Base-by-base conservation (phyloP, 2,113 vertebrate species). In the Cebus imitator region DNA sequence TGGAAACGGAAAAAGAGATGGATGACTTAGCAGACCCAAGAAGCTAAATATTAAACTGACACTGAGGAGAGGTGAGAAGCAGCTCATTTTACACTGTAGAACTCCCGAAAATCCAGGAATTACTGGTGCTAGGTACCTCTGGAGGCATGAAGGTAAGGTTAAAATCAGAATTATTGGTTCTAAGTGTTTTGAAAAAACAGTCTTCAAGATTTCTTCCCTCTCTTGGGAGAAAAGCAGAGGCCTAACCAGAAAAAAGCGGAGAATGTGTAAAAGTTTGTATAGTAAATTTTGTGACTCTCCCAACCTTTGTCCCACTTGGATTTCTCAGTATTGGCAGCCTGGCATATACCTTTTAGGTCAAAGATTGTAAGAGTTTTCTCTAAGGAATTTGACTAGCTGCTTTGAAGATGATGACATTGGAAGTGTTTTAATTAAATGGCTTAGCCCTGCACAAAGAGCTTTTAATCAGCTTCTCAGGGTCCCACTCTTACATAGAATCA, bases 361-460 rank as follows among this genome's bases (percentile, higher is more conserved):
- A 97, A 96, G 90, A 96, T 72, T 93, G 3, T 40, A 93, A 88
- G 66, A 76, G 6, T 92, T 95, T 97, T 94, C 94, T 76, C 90
- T 68, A 57, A 37, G 70, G 90, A 96, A 90, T 87, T 48, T 61
- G 40, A 87, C n/a, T 27, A 90, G 93, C 52, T 52, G 82, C 73
- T 79, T 85, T 88, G 52, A 68, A 83, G 82, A 89, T 45, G 93
- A 81, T 75, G 52, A 91, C 21, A 30, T 68, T 61, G 68, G 55
- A 87, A 97, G 17, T 43, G 95, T 55, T 83, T 94, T 96, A 96
- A 95, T 91, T 89, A 94, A 92, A 96, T 86, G 52, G 50, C 8
- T 95, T 84, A 78, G 9, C 50, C 87, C 66, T 96, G 68, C 72
- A 72, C 40, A 64, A 43, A 94, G 32, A 81, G 52, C 8, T 73